These are phyloP conservation scores for Cryptotis parvus DNA, from an alignment of 2,113 vertebrate genomes.

Conservation along the genomic window DNA sequence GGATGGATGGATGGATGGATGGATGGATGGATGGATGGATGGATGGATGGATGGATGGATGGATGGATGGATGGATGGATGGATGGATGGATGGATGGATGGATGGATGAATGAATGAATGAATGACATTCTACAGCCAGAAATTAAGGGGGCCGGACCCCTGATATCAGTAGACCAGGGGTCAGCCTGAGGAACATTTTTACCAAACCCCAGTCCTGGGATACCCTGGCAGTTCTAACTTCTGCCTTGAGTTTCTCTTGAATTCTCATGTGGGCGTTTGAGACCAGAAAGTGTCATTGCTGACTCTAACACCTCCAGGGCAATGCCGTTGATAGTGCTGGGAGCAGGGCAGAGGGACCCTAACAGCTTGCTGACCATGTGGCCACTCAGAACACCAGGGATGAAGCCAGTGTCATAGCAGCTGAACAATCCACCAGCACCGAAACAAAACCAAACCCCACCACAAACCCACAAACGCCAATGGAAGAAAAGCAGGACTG, in stretches of 20 bases:
- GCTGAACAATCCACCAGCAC: too few relatives aligned
- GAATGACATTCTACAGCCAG: too few relatives aligned
- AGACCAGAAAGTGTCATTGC: background rate
- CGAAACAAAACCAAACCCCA: too few relatives aligned
- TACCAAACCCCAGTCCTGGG: background rate
- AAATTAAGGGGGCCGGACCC: too few relatives aligned
- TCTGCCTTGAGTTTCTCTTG: background rate
- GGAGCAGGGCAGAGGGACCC: background rate
- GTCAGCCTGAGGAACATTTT: background rate
- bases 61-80: too few relatives aligned
- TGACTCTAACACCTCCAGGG: background rate
- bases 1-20: too few relatives aligned
- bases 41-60: too few relatives aligned
- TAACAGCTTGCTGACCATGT: background rate
- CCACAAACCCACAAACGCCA: background rate
- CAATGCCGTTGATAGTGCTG: background rate
- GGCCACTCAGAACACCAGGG: background rate
- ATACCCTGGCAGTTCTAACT: background rate
- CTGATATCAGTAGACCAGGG: background rate
- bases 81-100: too few relatives aligned
- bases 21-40: too few relatives aligned
- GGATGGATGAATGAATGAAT: too few relatives aligned
- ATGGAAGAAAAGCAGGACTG: background rate
- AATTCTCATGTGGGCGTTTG: background rate
- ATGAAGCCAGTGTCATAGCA: too few relatives aligned